Evolutionary conservation across 2,797 vertebrate species (phyloP), one percentile per base, ranked within the genome.

Genomic region (Adrianichthys oophorus): DNA sequence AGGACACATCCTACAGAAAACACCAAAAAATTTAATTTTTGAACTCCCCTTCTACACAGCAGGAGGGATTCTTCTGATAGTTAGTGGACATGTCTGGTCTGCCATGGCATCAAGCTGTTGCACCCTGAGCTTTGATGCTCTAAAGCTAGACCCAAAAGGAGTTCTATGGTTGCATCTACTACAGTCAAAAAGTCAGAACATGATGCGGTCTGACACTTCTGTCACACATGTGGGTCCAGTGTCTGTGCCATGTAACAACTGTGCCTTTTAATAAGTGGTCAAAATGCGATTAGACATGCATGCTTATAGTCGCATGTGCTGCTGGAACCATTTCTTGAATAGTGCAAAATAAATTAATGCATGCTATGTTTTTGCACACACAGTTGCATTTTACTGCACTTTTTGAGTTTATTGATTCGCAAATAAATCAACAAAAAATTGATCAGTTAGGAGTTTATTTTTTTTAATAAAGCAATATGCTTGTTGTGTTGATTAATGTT

Each of bases 161-260:
- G 44, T 8, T 40, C 44, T 32, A 15, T 29, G 18, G 47, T 47
- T 68, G 69, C 51, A 52, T 78, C 49, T 65, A 56, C 58, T 62
- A 65, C 61, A 44, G 37, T 44, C 26, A n/a, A 17, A 37, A 37
- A n/a, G 16, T 29, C 42, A 26, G 41, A 58, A 47, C 52, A 54
- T 83, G 74, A 88, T 86, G 62, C 48, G 62, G 48, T 69, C 54
- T 84, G 85, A 72, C 89, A 85, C 65, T 80, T 86, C 67, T 85
- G 84, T 65, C 80, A 84, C 43, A 63, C 61, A 68, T 77, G 48
- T 55, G 16, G 70, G 62, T 50, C 66, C 26, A 50, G 62, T 51
- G 59, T 73, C 62, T 43, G 70, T 57, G 62, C 55, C 41, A 62
- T 59, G 50, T 46, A 65, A 47, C 49, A 66, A 63, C 68, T 65